phyloP scores from a whole-genome alignment of 2,797 vertebrate species.

The Pseudocheirus occidentalis region DNA sequence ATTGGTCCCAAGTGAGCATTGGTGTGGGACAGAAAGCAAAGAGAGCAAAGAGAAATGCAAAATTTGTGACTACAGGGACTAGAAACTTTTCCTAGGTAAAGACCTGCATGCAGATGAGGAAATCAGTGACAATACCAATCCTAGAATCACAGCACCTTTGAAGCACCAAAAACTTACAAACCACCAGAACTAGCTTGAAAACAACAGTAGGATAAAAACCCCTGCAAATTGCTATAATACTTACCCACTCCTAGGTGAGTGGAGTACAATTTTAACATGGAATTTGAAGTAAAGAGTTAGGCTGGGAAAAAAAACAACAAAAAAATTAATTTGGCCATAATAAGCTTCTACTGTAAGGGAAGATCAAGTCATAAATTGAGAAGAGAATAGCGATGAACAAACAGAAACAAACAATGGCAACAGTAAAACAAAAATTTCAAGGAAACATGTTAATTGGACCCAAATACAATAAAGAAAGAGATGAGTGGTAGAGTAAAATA shows the following conservation, averaged over 20 bases:
- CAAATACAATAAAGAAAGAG: too few species aligned
- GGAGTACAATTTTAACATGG: background rate
- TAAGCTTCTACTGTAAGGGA: background rate
- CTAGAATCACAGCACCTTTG: background rate
- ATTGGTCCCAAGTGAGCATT: background rate
- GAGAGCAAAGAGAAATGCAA: background rate
- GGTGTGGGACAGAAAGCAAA: background rate
- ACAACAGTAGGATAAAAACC: background rate
- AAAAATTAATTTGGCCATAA: background rate
- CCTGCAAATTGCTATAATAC: background rate
- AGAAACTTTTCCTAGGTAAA: background rate
- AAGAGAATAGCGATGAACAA: background rate
- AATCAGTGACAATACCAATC: background rate
- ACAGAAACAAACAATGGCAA: background rate
- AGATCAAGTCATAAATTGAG: background rate
- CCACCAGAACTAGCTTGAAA: background rate
- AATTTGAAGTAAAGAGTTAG: background rate
- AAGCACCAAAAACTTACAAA: background rate
- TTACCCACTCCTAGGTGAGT: background rate
- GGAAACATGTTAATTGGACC: background rate
- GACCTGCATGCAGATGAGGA: background rate
- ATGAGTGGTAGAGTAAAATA: background rate
- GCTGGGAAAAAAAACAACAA: background rate
- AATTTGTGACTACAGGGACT: background rate
- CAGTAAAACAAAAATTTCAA: background rate